These are phyloP conservation scores for Athripsodes cinereus DNA, from an alignment of 2,888 invertebrate species.

Conservation along the genomic window DNA sequence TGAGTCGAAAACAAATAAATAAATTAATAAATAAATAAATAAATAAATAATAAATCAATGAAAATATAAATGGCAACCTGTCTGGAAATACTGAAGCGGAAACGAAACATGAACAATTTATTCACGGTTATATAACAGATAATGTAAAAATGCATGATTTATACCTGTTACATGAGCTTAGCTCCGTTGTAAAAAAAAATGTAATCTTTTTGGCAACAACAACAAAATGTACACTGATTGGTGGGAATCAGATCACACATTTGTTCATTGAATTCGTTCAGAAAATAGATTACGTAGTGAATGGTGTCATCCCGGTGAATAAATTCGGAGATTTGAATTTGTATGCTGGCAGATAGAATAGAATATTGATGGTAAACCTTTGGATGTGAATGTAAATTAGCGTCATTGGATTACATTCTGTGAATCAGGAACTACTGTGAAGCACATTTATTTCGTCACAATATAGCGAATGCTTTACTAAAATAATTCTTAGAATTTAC, in stretches of 20 bases:
- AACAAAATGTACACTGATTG: background rate
- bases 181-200: background rate
- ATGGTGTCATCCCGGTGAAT: background rate
- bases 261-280: background rate
- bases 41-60: too few relatives aligned
- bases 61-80: too few relatives aligned
- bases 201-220: background rate
- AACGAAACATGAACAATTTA: background rate
- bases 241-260: background rate
- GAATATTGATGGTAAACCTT: background rate
- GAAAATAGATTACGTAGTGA: background rate
- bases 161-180: background rate
- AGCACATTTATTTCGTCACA: too few relatives aligned
- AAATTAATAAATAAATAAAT: too few relatives aligned
- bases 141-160: background rate
- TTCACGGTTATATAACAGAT: background rate
- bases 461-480: too few relatives aligned
- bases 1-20: too few relatives aligned
- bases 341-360: background rate
- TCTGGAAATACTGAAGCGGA: too few relatives aligned
- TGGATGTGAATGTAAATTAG: background rate
- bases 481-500: too few relatives aligned
- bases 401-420: too few relatives aligned
- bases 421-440: too few relatives aligned
- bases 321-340: constrained; percentile 5